Percentiles rank a stretch among this genome's conserved stretches.
These are phyloP conservation scores for Phymorhynchus buccinoides DNA, from an alignment of 1,140 invertebrate species.

Conservation along the genomic window DNA sequence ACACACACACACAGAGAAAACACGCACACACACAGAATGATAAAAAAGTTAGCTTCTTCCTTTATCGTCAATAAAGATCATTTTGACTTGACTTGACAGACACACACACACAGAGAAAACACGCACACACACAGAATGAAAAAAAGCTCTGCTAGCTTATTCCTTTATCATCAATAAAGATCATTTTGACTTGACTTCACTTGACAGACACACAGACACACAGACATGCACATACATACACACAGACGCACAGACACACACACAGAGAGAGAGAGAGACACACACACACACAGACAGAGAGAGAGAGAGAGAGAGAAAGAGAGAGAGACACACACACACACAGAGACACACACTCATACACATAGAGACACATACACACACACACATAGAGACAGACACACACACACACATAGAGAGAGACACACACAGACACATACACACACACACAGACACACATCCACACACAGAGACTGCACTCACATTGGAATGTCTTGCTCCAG, in stretches of 20 bases:
- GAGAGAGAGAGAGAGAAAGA: background rate
- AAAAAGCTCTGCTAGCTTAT: too few relatives aligned
- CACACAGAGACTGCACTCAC: slow-evolving; percentile 82
- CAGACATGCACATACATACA: background rate
- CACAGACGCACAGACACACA: background rate
- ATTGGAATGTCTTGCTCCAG: slow-evolving; percentile 91
- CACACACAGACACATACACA: background rate
- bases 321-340: background rate
- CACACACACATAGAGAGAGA: background rate
- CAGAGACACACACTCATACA: background rate
- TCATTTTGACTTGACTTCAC: too few relatives aligned
- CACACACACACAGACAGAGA: background rate
- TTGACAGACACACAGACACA: background rate
- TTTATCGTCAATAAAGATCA: too few relatives aligned
- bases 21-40: too few relatives aligned
- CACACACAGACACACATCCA: slow-evolving; percentile 84
- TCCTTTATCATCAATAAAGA: too few relatives aligned
- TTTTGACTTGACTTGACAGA: too few relatives aligned
- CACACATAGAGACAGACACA: background rate
- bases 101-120: too few relatives aligned
- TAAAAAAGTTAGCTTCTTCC: too few relatives aligned
- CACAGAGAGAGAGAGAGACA: background rate
- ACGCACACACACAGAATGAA: too few relatives aligned
- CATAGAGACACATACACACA: background rate
- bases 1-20: too few relatives aligned